Evolutionary conservation across 1,140 invertebrate genomes (phyloP).

Genomic region (Drosophila sulfurigaster): DNA sequence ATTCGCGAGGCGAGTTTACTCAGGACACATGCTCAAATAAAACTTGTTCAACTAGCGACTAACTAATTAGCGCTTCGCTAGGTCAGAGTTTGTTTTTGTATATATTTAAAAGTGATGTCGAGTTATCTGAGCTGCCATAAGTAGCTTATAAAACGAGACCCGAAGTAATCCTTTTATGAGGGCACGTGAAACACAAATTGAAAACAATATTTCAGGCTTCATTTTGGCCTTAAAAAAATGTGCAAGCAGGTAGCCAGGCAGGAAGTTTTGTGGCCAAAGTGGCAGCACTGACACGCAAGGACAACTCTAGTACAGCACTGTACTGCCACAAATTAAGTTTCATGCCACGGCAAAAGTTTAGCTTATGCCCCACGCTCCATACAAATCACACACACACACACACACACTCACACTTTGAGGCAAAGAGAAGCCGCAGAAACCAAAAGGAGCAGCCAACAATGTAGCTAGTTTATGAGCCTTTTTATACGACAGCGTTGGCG

Average conservation of each 20-base stretch:
- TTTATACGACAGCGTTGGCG: constrained; percentile 6
- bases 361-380: constrained; percentile 41
- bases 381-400: constrained; percentile 38
- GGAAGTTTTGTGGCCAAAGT: constrained; percentile 20
- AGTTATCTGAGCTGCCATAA: not conserved
- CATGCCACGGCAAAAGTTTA: constrained; percentile 47
- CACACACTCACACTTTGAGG: not conserved
- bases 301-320: constrained; percentile 20
- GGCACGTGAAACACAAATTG: not conserved
- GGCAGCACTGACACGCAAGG: constrained; percentile 39
- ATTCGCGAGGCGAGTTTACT: constrained; percentile 16
- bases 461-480: constrained; percentile 55
- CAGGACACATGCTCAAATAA: constrained; percentile 26
- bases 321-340: constrained; percentile 56
- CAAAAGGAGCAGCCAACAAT: constrained; percentile 44
- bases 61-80: constrained; percentile 37
- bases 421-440: constrained; percentile 31
- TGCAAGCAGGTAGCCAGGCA: not conserved
- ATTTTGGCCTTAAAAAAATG: constrained; percentile 1
- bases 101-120: not conserved
- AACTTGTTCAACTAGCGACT: constrained; percentile 19
- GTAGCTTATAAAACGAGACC: not conserved
- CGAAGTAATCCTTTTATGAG: not conserved
- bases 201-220: constrained; percentile 16
- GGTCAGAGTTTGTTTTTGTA: not conserved